These are phyloP conservation scores for Acrobasis suavella DNA, from an alignment of 2,888 invertebrate genomes.

Conservation along the genomic window DNA sequence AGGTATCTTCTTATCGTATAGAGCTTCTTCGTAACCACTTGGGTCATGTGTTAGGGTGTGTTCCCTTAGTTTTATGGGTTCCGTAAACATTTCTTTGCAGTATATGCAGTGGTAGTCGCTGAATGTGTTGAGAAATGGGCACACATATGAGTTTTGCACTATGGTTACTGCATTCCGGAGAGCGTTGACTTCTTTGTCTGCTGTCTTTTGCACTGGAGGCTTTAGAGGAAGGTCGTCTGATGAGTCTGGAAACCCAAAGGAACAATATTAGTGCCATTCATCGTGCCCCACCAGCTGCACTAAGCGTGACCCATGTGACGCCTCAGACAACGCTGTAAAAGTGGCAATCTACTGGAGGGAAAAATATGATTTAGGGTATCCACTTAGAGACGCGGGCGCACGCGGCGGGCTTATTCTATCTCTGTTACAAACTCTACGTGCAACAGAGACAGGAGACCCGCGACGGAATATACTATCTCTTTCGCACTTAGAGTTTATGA, in stretches of 20 bases:
- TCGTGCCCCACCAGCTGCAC: too few species aligned
- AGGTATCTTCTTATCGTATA: constrained; percentile 51
- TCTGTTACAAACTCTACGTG: too few species aligned
- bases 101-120: constrained; percentile 65
- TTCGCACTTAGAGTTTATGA: too few species aligned
- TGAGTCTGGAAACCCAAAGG: constrained; percentile 25
- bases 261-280: neutral
- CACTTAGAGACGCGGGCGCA: too few species aligned
- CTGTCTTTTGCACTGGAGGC: constrained; percentile 24
- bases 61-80: constrained; percentile 56
- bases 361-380: too few species aligned
- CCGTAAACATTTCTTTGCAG: constrained; percentile 62
- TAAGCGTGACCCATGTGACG: too few species aligned
- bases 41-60: constrained; percentile 64
- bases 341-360: too few species aligned
- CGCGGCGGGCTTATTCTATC: too few species aligned
- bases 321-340: too few species aligned
- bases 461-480: too few species aligned
- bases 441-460: too few species aligned
- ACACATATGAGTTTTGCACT: constrained; percentile 63
- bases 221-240: constrained; percentile 1
- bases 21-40: constrained; percentile 45
- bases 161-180: constrained; percentile 53
- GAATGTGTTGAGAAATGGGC: constrained; percentile 64
- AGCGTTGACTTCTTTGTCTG: constrained; percentile 47